A percentile compares a stretch with the other conserved stretches of the same genome.
Conservation (phyloP, 2,797 vertebrate species). For the Linurgus olivaceus region DNA sequence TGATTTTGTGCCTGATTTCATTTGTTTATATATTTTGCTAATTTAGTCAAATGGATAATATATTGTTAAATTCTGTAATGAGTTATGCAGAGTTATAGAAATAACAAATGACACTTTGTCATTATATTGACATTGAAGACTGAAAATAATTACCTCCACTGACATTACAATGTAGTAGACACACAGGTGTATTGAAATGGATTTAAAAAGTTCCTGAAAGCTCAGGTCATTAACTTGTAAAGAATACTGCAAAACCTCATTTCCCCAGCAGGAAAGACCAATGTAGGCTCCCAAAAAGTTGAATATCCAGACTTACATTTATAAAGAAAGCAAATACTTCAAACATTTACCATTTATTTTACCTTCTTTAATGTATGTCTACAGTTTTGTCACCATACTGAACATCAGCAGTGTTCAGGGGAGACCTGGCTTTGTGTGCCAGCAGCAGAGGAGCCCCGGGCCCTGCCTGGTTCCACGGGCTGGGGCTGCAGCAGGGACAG, state of each 20-base stretch:
- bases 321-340: not conserved
- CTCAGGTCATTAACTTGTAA: not conserved
- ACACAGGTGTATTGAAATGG: not conserved
- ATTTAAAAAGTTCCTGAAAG: not conserved
- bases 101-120: not conserved
- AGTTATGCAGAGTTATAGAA: not conserved
- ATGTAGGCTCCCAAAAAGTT: not conserved
- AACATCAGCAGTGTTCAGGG: not conserved
- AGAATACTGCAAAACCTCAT: not conserved
- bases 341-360: not conserved
- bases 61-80: not conserved
- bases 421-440: accelerated
- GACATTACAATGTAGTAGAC: not conserved
- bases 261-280: not conserved
- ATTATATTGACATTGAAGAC: not conserved
- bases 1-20: not conserved
- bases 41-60: not conserved
- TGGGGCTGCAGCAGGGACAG: not conserved
- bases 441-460: not conserved
- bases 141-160: conserved; percentile 2
- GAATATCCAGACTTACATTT: not conserved
- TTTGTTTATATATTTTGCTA: conserved; percentile 24
- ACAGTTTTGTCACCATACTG: not conserved
- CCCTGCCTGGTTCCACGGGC: not conserved
- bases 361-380: accelerated